phyloP scores from a whole-genome alignment of 1,140 invertebrate genomes.

The Lepidurus apus region DNA sequence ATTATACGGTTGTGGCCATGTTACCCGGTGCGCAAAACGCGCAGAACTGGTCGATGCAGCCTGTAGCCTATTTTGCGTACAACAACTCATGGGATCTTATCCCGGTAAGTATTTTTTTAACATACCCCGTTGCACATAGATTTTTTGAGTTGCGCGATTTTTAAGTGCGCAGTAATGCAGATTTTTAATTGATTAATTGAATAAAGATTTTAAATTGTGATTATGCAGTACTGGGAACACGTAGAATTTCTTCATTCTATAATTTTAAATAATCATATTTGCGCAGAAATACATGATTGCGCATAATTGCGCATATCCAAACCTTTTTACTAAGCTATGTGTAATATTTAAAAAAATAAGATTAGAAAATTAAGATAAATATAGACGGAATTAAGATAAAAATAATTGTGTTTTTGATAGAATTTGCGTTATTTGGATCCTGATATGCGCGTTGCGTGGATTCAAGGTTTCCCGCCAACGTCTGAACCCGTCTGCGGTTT shows the following conservation, averaged over 20 bases:
- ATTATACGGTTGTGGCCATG: slow-evolving; percentile 76
- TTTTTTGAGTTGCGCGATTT: background rate
- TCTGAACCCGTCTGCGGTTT: slow-evolving; percentile 73
- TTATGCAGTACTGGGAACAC: no score
- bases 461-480: slow-evolving; percentile 59
- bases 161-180: no score
- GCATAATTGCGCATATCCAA: no score
- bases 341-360: no score
- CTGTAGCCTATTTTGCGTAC: slow-evolving; percentile 66
- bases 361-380: no score
- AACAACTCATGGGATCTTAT: slow-evolving; percentile 43
- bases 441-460: slow-evolving; percentile 63
- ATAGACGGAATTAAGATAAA: no score
- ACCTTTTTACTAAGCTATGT: no score
- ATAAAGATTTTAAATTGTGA: no score
- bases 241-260: no score
- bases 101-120: slow-evolving; percentile 41
- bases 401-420: slow-evolving; percentile 41
- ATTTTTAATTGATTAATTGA: no score
- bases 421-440: slow-evolving; percentile 58
- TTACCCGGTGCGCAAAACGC: slow-evolving; percentile 50
- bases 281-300: no score
- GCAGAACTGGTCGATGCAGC: slow-evolving; percentile 58
- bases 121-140: background rate
- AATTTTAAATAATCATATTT: no score